Evolutionary conservation across 2,888 invertebrate species (phyloP).

Genomic region (Drosophila conformis): DNA sequence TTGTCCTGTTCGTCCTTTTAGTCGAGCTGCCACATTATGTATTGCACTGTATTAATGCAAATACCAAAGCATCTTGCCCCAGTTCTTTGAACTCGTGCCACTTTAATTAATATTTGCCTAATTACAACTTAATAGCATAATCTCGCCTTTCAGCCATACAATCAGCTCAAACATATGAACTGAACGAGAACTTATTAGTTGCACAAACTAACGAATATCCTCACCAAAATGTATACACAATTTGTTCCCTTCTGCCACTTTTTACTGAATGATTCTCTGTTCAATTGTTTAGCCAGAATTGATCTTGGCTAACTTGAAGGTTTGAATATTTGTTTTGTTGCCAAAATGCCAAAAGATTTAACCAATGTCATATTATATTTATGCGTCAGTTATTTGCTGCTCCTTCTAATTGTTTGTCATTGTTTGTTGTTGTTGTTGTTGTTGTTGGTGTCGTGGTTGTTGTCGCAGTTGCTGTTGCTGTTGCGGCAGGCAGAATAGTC

Average conservation of each 20-base stretch:
- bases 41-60: conserved; percentile 26
- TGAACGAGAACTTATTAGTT: background rate
- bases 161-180: background rate
- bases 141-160: background rate
- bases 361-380: conserved; percentile 4
- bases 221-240: background rate
- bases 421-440: background rate
- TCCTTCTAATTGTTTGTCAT: conserved; percentile 9
- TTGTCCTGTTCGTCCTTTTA: background rate
- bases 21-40: background rate
- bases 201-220: background rate
- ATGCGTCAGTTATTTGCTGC: conserved; percentile 3
- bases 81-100: conserved; percentile 9
- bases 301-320: background rate
- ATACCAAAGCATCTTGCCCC: conserved; percentile 26
- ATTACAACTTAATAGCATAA: conserved; percentile 35
- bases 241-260: background rate
- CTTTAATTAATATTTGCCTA: conserved; percentile 37
- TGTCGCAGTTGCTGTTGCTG: background rate
- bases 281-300: background rate
- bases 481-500: conserved; percentile 21
- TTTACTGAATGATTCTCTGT: background rate
- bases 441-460: background rate
- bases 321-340: background rate
- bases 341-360: background rate